Conservation (phyloP, 1,140 invertebrate species). For the Neotoxoptera formosana region DNA sequence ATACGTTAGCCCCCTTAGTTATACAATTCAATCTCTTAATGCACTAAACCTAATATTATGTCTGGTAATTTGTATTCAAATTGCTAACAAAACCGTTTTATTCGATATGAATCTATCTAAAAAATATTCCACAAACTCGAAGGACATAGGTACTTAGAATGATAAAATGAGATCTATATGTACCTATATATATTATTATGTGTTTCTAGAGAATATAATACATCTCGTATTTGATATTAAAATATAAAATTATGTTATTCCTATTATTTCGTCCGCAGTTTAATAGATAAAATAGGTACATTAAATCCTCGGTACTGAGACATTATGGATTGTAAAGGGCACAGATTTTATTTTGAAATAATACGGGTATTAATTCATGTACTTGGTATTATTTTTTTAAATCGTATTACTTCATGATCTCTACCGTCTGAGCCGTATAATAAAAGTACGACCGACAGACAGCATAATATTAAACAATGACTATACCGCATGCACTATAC, state of each 20-base stretch:
- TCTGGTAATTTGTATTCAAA: neutral
- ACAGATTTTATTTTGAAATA: neutral
- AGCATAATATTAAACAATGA: neutral
- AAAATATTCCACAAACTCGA: neutral
- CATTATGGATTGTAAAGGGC: neutral
- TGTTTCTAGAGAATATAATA: neutral
- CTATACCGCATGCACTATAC: no score
- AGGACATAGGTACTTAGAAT: neutral
- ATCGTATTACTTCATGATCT: slow-evolving; percentile 8
- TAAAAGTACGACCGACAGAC: neutral
- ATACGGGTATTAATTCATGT: neutral
- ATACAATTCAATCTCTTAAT: neutral
- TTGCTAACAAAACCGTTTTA: neutral
- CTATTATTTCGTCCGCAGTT: neutral
- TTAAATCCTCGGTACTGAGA: neutral
- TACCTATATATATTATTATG: neutral
- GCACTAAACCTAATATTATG: neutral
- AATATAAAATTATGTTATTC: neutral
- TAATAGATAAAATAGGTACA: neutral
- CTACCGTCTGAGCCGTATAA: neutral
- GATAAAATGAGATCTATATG: neutral
- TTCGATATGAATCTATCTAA: neutral
- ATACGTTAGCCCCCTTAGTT: neutral
- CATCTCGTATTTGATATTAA: neutral
- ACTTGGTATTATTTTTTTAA: slow-evolving; percentile 6